Evolutionary conservation across 1,140 invertebrate species (phyloP).

Genomic region (Anthonomus grandis): DNA sequence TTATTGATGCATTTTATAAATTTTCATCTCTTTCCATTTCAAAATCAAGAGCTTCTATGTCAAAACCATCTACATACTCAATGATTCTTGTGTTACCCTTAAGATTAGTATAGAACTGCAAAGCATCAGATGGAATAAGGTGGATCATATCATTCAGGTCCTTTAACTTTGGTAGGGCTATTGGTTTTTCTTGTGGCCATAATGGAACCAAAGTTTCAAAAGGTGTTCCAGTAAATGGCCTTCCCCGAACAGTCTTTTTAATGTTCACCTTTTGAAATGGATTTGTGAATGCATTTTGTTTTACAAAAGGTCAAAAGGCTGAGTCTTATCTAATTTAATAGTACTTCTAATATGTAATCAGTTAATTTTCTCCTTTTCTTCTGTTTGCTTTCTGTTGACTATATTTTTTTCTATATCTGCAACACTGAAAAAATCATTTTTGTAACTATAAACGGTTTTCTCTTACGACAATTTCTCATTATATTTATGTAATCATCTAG

Average conservation of each 20-base stretch:
- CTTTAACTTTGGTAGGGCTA: conserved; percentile 2
- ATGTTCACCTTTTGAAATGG: background rate
- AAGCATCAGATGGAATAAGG: background rate
- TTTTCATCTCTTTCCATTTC: no score
- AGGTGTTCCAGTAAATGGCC: background rate
- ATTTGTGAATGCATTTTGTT: background rate
- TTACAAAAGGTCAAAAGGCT: background rate
- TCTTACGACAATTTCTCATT: conserved; percentile 31
- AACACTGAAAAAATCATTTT: no score
- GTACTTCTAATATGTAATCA: background rate
- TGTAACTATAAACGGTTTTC: conserved; percentile 33
- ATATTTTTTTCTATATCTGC: conserved; percentile 12
- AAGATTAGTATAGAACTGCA: no score
- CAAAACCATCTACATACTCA: no score
- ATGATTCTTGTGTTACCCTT: no score
- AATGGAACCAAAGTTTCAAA: background rate
- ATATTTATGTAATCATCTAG: no score
- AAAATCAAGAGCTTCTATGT: no score
- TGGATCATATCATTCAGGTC: background rate
- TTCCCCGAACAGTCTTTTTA: background rate
- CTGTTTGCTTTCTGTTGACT: conserved; percentile 10
- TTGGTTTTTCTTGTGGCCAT: conserved; percentile 1
- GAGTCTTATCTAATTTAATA: background rate
- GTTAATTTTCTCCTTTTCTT: no score
- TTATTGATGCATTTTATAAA: no score